Evolutionary conservation across 2,888 invertebrate genomes (phyloP).

Genomic region (Galerucella nymphaeae): DNA sequence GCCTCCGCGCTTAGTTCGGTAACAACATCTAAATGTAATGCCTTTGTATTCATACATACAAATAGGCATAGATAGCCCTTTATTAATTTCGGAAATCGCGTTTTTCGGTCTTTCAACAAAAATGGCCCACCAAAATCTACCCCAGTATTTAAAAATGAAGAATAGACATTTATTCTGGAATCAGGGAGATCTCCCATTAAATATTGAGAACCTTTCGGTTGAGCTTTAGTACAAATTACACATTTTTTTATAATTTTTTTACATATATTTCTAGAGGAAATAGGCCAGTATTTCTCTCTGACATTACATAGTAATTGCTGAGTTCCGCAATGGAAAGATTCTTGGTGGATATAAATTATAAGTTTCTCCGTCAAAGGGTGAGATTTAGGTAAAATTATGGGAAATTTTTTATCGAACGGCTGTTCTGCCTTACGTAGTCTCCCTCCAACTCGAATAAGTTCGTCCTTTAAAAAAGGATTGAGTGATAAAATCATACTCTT

Average conservation of each 20-base stretch:
- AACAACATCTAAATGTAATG: background rate
- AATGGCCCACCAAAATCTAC: too few relatives aligned
- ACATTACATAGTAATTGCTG: background rate
- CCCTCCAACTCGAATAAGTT: background rate
- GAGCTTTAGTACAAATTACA: too few relatives aligned
- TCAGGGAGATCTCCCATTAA: too few relatives aligned
- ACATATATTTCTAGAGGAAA: too few relatives aligned
- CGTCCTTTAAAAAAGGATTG: too few relatives aligned
- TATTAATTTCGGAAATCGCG: background rate
- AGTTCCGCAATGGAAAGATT: background rate
- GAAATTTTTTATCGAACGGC: background rate
- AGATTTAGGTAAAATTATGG: background rate
- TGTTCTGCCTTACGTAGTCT: background rate
- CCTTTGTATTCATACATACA: background rate
- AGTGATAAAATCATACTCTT: background rate
- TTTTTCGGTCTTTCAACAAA: too few relatives aligned
- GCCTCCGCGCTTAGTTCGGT: background rate
- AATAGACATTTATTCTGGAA: too few relatives aligned
- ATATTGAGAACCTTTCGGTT: too few relatives aligned
- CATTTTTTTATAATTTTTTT: too few relatives aligned
- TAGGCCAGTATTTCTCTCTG: too few relatives aligned
- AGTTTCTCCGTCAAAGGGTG: background rate
- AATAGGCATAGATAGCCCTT: background rate
- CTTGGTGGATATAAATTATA: background rate
- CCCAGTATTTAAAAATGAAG: too few relatives aligned